Evolutionary conservation across 2,888 invertebrate species (phyloP), one percentile per base, ranked within the genome.

Genomic region (Chloroclysta siterata): DNA sequence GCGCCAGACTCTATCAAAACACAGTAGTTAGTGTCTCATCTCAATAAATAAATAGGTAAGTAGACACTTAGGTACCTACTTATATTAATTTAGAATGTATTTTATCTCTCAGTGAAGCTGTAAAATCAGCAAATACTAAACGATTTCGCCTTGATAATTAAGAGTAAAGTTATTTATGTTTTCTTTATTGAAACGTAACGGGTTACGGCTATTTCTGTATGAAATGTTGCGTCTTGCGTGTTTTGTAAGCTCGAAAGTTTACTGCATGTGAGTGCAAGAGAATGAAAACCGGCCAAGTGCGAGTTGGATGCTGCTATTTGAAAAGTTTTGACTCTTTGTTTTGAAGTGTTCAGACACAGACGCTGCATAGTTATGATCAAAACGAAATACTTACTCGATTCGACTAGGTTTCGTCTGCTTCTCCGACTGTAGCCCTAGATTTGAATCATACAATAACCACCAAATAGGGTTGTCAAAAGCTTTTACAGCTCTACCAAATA

Each of bases 61-160:
- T 11, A 11, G 36, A 39, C 36, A 39, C 36, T 39, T 17, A 46
- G 14, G 42, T 42, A 14, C 41, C 41, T 42, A 5, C 14, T 39
- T 39, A 69, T 63, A 72, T 67, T 72, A 70, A 71, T 69, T 50
- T 57, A 57, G 62, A 57, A 41, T 41, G 48, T 53, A 60, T 65
- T 60, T 60, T 48, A 59, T 53, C 53, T 59, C 28, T 8, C 47
- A 5, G 51, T 44, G 48, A 39, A 42, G 51, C 48, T 29, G 53
- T 68, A 70, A 74, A 72, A 70, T 70, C 68, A 68, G 51, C 60
- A 60, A 55, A 59, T 60, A 46, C 17, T 46, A 72, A 69, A 69
- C 64, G 69, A 67, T 74, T 71, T 72, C 69, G 72, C 75, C 75
- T 74, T 74, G 73, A 69, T 74, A 69, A 72, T 74, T 72, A 70